phyloP scores from a whole-genome alignment of 2,888 invertebrate species.

The Limnephilus marmoratus region DNA sequence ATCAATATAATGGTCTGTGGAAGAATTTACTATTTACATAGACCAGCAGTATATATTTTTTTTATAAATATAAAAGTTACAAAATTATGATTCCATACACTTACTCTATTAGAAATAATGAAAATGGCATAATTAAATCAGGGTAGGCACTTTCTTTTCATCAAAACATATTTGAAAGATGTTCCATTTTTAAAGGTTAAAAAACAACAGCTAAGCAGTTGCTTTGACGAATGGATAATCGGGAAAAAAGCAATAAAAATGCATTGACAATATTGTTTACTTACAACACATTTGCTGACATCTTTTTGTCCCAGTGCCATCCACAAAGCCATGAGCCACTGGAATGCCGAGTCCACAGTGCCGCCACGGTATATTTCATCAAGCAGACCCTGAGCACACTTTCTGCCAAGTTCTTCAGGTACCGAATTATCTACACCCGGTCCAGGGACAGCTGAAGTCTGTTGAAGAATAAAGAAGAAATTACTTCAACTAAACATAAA shows the following conservation, averaged over 20 bases:
- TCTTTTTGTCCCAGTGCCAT: constrained; percentile 97
- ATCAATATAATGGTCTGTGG: no score
- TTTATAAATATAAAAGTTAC: no score
- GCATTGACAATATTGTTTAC: constrained; percentile 66
- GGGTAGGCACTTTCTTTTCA: no score
- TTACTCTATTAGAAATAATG: no score
- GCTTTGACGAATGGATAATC: neutral
- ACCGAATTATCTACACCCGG: constrained; percentile 80
- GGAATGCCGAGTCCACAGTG: constrained; percentile 91
- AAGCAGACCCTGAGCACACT: constrained; percentile 88
- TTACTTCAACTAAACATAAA: neutral
- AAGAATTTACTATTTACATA: no score
- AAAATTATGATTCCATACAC: no score
- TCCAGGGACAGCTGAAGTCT: constrained; percentile 74
- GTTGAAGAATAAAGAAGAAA: neutral
- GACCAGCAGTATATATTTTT: no score
- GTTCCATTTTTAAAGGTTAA: no score
- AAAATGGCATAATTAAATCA: no score
- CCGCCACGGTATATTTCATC: constrained; percentile 96
- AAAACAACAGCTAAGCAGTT: neutral
- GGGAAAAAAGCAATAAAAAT: neutral
- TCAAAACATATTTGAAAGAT: no score
- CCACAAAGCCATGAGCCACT: constrained; percentile 90
- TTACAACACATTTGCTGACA: constrained; percentile 86
- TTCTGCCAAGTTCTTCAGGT: constrained; percentile 94